Evolutionary conservation across 2,113 vertebrate species (phyloP), one percentile per base, ranked within the genome.

Genomic region (Chloebia gouldiae): DNA sequence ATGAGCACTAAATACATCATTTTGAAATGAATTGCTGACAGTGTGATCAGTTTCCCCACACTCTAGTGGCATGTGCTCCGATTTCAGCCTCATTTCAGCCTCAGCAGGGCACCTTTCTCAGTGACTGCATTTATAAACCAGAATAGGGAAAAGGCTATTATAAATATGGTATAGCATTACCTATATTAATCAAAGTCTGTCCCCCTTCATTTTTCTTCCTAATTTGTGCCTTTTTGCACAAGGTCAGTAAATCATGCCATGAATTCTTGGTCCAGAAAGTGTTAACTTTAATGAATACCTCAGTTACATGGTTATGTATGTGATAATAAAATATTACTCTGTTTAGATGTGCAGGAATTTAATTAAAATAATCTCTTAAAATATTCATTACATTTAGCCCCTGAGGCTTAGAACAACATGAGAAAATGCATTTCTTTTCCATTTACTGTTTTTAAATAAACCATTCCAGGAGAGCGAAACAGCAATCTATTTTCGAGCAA

Each of bases 171-270:
- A 98, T 98, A 98, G 98, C 98, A 99, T 99, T 99, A 99, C 98
- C 98, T 98, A 99, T 99, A 99, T 99, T 99, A 99, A 99, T 99
- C 99, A 99, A 98, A 98, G 98, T 99, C 99, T 98, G 98, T 97
- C 97, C 97, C 97, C 97, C 97, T 98, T 98, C 98, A 98, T 98
- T 98, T 98, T 98, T 98, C 98, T 99, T 98, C 96, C 97, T 98
- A 98, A 98, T 99, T 98, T 99, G 98, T 98, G 98, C 98, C 98
- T 98, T 98, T 98, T 98, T 98, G 96, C 97, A 98, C 97, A 98
- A 98, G 98, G 97, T 98, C 98, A 98, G 97, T 98, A 98, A 98
- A 99, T 98, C 98, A 99, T 97, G 95, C 94, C 94, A 97, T 59
- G 96, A 97, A 97, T 98, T 97, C 95, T 94, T 97, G 97, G 97